Base-by-base conservation (phyloP, 2,888 invertebrate species). In the Troides helena region DNA sequence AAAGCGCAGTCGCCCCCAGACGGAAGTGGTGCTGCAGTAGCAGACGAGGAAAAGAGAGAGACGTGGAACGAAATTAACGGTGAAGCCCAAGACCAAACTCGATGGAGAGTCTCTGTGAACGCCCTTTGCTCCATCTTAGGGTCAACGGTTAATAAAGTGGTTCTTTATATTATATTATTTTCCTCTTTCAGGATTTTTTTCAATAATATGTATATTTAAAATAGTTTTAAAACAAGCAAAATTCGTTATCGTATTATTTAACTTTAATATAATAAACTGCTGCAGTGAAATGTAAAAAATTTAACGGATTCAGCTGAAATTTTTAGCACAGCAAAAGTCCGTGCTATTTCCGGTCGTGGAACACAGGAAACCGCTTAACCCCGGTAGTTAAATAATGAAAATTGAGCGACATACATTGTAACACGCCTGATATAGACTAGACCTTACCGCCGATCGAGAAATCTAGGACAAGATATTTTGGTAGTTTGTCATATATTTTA, bases 331-430 rank as follows among this genome's bases (percentile, higher is more conserved):
- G 72, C 71, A 69, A 65, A 71, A 72, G 69, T 69, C 70, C 62
- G 69, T 76, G 75, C 78, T 91, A 90, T 90, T 89, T 87, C 81
- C 73, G 83, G 81, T 80, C 74, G 73, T 77, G 79, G 80, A 88
- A 92, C 92, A 92, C 86, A 83, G 91, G 86, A 92, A 92, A 87
- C 83, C 91, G 90, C 89, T 92, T 90, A 92, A 88, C 88, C 87
- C n/a, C 72, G 82, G 82, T 86, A 84, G 85, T 82, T 82, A 86
- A 88, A 87, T 92, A 92, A 92, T 92, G 92, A 91, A 90, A 92
- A 92, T 92, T 92, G 91, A 92, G 87, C 81, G 92, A 87, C 89
- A 86, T 85, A 80, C 82, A 81, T 78, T 89, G 89, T 86, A 84
- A 83, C 85, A 74, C 74, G 76, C 69, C 83, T 82, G 82, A 84